Conservation (phyloP, 2,113 vertebrate genomes). For the Triplophysa tibetana region DNA sequence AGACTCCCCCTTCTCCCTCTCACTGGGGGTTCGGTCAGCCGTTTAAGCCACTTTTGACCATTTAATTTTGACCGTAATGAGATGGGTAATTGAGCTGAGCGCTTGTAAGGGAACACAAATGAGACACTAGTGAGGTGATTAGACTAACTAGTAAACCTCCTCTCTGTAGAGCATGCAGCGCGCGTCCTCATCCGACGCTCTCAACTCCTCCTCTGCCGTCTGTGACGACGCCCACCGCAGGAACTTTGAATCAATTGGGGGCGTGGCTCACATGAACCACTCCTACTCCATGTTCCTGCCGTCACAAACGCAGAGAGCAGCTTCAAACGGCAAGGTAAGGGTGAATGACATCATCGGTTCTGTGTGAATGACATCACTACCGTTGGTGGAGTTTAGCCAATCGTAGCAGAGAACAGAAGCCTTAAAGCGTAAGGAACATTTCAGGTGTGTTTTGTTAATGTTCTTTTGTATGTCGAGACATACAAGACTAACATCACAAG, state of each 20-base stretch:
- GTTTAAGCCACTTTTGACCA: constrained; percentile 9
- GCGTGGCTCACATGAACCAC: constrained; percentile 62
- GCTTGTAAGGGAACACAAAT: too few species aligned
- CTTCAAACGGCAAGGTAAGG: constrained; percentile 69
- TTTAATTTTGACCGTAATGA: neutral
- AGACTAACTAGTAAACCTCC: neutral
- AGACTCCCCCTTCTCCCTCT: too few species aligned
- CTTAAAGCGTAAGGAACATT: too few species aligned
- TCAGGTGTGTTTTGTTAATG: too few species aligned
- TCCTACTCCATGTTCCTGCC: constrained; percentile 75
- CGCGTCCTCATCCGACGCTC: constrained; percentile 65
- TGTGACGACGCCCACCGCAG: constrained; percentile 39
- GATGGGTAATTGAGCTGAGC: constrained; percentile 29
- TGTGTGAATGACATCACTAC: too few species aligned
- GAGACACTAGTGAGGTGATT: too few species aligned
- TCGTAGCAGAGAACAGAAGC: too few species aligned
- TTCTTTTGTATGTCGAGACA: too few species aligned
- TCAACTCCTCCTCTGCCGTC: constrained; percentile 58
- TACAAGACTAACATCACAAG: neutral
- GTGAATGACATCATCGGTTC: neutral
- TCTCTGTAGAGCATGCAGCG: constrained; percentile 68
- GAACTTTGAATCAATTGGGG: constrained; percentile 42
- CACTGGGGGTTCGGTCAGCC: constrained; percentile 16
- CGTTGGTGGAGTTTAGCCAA: too few species aligned
- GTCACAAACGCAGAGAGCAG: constrained; percentile 39